Evolutionary conservation across 2,113 vertebrate genomes (phyloP), one percentile per base, ranked within the genome.

Genomic region (Miniopterus natalensis): DNA sequence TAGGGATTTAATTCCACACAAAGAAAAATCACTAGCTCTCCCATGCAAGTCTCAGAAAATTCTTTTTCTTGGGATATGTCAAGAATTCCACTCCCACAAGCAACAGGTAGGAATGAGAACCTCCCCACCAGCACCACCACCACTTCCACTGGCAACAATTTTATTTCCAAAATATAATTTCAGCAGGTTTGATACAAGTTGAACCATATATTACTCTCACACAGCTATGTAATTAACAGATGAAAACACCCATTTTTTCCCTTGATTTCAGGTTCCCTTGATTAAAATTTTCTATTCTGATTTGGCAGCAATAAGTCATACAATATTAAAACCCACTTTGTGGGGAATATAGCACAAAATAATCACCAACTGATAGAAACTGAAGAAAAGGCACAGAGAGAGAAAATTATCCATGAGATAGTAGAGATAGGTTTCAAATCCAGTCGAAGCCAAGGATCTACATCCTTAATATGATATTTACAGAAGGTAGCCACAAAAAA

Each of bases 131-230:
- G 36, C 36, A 36, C 8, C 49, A 51, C 49, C 49, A 9, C 49
- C 49, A 66, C 31, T 66, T n/a, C 63, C 63, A n/a, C 29, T 17
- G 29, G 63, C 63, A 66, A 65, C 5, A 31, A 66, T 66, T 66
- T 85, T 47, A 73, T 75, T 90, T 89, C 75, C 42, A 84, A 89
- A 88, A 55, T 61, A 85, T n/a, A 85, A 79, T 86, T 47, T 71
- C 27, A 81, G 61, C 66, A 84, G 17, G 7, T 79, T 92, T 79
- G 3, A 63, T 63, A 66, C 51, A 75, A 93, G 25, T 13, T 59
- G n/a, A 90, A 90, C 13, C 84, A 83, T 53, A 51, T 18, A 49
- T 12, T 71, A 29, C 40, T 73, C 81, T 88, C 53, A 66, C 2
- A 23, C 92, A 94, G 42, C n/a, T 91, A 7, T 31, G 17, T 23